Evolutionary conservation across 2,888 invertebrate species (phyloP), one percentile per base, ranked within the genome.

Genomic region (Agapetus fuscipes): DNA sequence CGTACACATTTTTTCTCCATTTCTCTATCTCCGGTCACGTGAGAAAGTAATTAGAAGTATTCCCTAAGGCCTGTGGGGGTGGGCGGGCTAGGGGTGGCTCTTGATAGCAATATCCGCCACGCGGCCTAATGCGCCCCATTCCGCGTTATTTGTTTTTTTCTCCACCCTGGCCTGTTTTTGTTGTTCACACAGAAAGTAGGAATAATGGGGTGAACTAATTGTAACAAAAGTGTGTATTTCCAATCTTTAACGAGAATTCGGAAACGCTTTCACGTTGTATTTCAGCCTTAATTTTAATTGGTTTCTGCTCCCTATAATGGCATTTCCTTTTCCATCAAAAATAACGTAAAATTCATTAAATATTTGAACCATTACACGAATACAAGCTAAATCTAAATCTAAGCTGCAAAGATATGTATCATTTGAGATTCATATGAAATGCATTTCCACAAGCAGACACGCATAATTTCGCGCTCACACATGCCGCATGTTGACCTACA

Each of bases 41-140:
- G 46, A 46, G 34, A 43, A 41, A 46, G 43, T 43, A 46, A 46
- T 46, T 46, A 46, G 46, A 39, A 38, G 30, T 34, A 36, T 33
- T 40, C 34, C 32, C 39, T 14, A 28, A 35, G 33, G 33, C 33
- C 42, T n/a, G n/a, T n/a, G n/a, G n/a, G n/a, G n/a, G n/a, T n/a
- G n/a, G n/a, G n/a, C n/a, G n/a, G n/a, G n/a, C n/a, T n/a, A n/a
- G n/a, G n/a, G n/a, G n/a, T n/a, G n/a, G n/a, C n/a, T n/a, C n/a
- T 39, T 45, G 45, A 45, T 46, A 38, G 43, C 43, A 43, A 41
- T 46, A 46, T 46, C 46, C 43, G 43, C 32, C 37, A 30, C 17
- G 30, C 20, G 28, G 38, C 43, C 43, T 41, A 43, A 46, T 46
- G 46, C 33, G 33, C 43, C 43, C 45, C 35, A 41, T 45, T 41